A percentile compares a stretch with the other conserved stretches of the same genome.
These are phyloP conservation scores for Argya squamiceps DNA, from an alignment of 2,797 vertebrate species.

Conservation along the genomic window DNA sequence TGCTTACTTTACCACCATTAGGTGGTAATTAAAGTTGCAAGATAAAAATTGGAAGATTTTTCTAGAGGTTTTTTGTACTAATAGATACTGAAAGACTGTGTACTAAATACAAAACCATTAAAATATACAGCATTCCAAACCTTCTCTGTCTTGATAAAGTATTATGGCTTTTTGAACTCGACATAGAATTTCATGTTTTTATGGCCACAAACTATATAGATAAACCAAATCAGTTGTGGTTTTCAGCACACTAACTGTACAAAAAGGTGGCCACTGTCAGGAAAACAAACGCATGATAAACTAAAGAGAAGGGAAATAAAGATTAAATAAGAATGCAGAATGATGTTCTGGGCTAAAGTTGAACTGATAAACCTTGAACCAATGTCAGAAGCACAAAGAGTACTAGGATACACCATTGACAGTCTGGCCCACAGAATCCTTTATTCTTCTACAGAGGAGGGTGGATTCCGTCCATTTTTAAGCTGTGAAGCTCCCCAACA, in stretches of 20 bases:
- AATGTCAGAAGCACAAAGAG: neutral
- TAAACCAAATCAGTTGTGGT: neutral
- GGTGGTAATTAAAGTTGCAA: neutral
- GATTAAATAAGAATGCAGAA: neutral
- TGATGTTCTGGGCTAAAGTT: neutral
- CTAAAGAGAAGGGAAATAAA: neutral
- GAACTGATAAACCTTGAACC: neutral
- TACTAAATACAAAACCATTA: neutral
- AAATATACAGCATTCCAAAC: neutral
- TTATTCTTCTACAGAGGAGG: neutral
- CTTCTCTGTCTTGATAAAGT: neutral
- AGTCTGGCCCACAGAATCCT: neutral
- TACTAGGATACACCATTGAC: neutral
- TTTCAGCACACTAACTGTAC: neutral
- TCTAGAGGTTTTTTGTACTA: neutral
- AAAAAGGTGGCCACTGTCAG: neutral
- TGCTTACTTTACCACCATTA: neutral
- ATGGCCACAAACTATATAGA: neutral
- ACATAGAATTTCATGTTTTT: neutral
- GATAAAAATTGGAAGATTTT: conserved; percentile 24
- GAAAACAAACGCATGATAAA: neutral
- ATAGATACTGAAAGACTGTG: neutral
- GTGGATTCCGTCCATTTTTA: neutral
- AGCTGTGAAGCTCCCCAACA: neutral
- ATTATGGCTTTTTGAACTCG: neutral